Base-by-base conservation (phyloP, 2,113 vertebrate species). In the Elachura formosa region DNA sequence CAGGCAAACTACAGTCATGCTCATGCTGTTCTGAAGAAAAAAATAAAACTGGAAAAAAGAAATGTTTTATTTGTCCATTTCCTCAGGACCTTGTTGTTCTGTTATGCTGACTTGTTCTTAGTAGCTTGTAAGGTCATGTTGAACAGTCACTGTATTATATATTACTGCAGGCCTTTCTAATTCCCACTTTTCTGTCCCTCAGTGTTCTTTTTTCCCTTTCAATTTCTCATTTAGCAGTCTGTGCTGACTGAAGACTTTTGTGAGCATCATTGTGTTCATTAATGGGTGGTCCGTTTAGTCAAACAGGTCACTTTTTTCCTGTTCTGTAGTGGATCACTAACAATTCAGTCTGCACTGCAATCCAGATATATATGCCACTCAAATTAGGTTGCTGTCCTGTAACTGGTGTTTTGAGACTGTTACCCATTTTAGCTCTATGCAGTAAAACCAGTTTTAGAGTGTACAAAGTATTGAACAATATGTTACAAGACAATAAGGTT, bases 41-140 rank as follows among this genome's bases (percentile, higher is more conserved):
- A 38, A n/a, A 26, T 26, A 20, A 25, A 14, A 2, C 1, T 0
- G 1, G 8, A 4, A 43, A 51, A 36, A 33, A 14, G 2, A 14
- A 55, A 36, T 8, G 1, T 36, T 17, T 49, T 1, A 10, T 67
- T 76, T 86, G 11, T 33, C n/a, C 20, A 11, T 11, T 74, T 80
- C 29, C 41, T 89, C 24, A n/a, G 23, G 29, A 54, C 17, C 5
- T 45, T 71, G 16, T 61, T 21, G 5, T 29, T 76, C n/a, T 13
- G 38, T 24, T 14, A 16, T 48, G 15, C 52, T 89, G 33, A n/a
- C 23, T 84, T 71, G 68, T 58, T 84, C 17, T 71, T 87, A n/a
- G 5, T 71, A 41, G 22, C 15, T 78, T 49, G 15, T 71, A 62
- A 69, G 15, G 28, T 82, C 41, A 36, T 74, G 12, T 69, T 40